Evolutionary conservation across 2,113 vertebrate genomes (phyloP), one percentile per base, ranked within the genome.

Genomic region (Misgurnus mizolepis): DNA sequence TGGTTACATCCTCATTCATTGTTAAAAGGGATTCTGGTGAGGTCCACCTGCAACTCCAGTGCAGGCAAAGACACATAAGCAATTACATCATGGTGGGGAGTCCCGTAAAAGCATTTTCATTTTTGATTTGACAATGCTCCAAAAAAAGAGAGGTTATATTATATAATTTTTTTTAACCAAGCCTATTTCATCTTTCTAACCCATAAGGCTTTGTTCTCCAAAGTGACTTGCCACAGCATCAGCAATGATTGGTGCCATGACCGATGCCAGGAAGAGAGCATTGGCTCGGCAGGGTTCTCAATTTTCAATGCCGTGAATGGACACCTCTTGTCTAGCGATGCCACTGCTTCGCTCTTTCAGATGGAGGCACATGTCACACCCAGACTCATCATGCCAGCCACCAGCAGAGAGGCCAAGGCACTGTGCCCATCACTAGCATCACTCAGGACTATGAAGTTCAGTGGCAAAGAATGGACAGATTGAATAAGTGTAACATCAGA

Each of bases 291-390:
- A 88, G 88, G 90, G 86, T 76, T 79, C 89, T 85, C 82, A 87
- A 86, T 90, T 88, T 90, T 91, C 87, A 85, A 83, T 81, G 62
- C 89, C 84, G 85, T 77, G 79, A 91, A 88, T 87, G 91, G 90
- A 90, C 92, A 91, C 86, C 87, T 90, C 88, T 82, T 89, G 90
- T 93, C 91, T 92, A 92, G 88, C 75, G 82, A 86, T 83, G 87
- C 88, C 88, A 86, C 86, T 86, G 89, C 88, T 7, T 74, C 75
- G 43, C 77, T 89, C 84, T 89, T 89, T 73, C 79, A 88, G 89
- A 88, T 86, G 89, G 89, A 89, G 91, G 88, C 89, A 91, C 89
- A 90, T 92, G 93, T 92, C 92, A 93, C 83, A 85, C 87, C 86
- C 79, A 73, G 79, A 80, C 85, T 50, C 87, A 81, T 89, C 88